Evolutionary conservation across 2,113 vertebrate genomes (phyloP), one percentile per base, ranked within the genome.

Genomic region (Promerops cafer): DNA sequence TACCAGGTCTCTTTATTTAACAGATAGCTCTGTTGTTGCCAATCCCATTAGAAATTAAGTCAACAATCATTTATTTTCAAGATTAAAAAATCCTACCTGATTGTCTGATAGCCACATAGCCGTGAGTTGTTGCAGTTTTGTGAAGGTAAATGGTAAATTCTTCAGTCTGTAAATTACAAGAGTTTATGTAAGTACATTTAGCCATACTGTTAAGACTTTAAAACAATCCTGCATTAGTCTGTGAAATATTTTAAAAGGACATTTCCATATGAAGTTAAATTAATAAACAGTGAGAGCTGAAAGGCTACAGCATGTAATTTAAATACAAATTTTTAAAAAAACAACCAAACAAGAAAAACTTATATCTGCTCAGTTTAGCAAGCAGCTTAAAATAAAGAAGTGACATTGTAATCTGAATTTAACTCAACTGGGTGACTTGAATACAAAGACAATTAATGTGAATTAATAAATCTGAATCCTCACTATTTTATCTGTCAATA

Each of bases 31-130:
- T 79, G 31, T 68, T 86, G 13, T 59, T 66, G 8, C 21, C 30
- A 72, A 13, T 71, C 40, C 47, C 33, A 49, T 16, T 26, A 82
- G 30, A 11, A 90, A 91, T n/a, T 8, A 83, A 40, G 12, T 16
- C 6, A 82, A 75, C 3, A 63, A 26, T 17, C 0, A 40, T 27
- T 26, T 66, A 47, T 66, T 54, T 50, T n/a, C 52, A 50, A 63
- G 72, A 68, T 91, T 47, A 11, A 31, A 95, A 93, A 86, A 74
- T 26, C 91, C 95, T 87, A 99, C 99, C 99, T 99, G 99, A 96
- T 99, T 99, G 97, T 99, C 99, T 74, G 99, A 99, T 68, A 99
- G 98, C 99, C 99, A 99, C 99, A 99, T 99, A 30, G 99, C 99
- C 59, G 99, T 99, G 96, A 99, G 98, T 61, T 99, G 99, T 61